Conservation (phyloP, 2,113 vertebrate genomes). For the Anguilla japonica region DNA sequence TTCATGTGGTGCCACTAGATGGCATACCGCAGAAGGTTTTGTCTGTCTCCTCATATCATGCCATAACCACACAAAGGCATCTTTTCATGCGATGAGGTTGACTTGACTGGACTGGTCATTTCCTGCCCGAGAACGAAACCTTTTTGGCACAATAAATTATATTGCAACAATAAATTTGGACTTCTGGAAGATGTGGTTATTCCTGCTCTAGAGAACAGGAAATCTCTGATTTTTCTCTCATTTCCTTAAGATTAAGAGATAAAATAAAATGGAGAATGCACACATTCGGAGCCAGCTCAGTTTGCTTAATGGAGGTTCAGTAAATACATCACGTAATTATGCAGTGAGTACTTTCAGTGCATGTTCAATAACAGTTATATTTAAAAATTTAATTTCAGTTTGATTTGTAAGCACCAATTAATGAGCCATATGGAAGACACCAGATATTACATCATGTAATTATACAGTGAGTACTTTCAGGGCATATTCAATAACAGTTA, state of each 20-base stretch:
- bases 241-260: neutral
- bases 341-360: no score
- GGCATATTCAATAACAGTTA: no score
- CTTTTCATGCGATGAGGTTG: neutral
- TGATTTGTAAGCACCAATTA: no score
- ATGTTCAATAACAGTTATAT: no score
- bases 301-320: no score
- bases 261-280: neutral
- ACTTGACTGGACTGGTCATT: neutral
- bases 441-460: no score
- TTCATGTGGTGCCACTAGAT: neutral
- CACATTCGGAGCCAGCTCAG: neutral
- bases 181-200: neutral
- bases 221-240: neutral
- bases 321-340: no score
- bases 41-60: neutral
- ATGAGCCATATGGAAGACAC: no score
- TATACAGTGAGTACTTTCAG: no score
- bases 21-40: neutral
- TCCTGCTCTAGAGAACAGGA: neutral
- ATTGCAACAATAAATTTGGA: neutral
- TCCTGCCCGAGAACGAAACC: neutral
- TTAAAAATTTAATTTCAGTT: no score
- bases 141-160: neutral
- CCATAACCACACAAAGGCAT: neutral